Base-by-base conservation (phyloP, 2,797 vertebrate species). In the Hylomyscus alleni region DNA sequence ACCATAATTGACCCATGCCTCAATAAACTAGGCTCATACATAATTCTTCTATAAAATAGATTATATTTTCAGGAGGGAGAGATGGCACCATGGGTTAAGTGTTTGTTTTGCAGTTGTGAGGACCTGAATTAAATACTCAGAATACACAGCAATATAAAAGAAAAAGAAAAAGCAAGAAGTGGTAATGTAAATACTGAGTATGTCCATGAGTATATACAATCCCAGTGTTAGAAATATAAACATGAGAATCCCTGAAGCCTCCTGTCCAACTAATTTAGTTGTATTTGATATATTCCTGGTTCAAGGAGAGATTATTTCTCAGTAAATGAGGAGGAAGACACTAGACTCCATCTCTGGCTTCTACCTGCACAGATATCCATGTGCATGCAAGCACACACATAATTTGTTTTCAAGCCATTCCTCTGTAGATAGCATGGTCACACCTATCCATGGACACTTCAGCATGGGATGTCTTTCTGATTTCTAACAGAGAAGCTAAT, bases 1-100 rank as follows among this genome's bases (percentile, higher is more conserved):
- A 96, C 95, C 90, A 94, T 83, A 80, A 87, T 96, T 94, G 58
- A 96, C 29, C 20, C 17, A 72, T 19, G 34, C 15, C 5, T 72
- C 17, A 3, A 72, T n/a, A 93, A 56, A 15, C 47, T 76, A 50
- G 29, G 4, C 44, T 24, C 54, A 31, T 52, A 29, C 20, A 76
- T 81, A 67, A 19, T 19, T 44, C 5, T 89, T 85, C 85, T 26
- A 40, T 80, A 81, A 58, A 75, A 40, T 26, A 3, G 65, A n/a
- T 19, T 72, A 72, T 37, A 37, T n/a, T 72, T 72, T 72, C 7
- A 37, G 67, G 67, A 37, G 17, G 31, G 67, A 19, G 31, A 69
- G 15, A 69, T 72, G 34, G 15, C 34, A n/a, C 67, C 34, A 37
- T 37, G 17, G 34, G 15, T 19, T n/a, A 72, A 37, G 34, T n/a